Evolutionary conservation across 2,797 vertebrate genomes (phyloP).

Genomic region (Coregonus sp.): DNA sequence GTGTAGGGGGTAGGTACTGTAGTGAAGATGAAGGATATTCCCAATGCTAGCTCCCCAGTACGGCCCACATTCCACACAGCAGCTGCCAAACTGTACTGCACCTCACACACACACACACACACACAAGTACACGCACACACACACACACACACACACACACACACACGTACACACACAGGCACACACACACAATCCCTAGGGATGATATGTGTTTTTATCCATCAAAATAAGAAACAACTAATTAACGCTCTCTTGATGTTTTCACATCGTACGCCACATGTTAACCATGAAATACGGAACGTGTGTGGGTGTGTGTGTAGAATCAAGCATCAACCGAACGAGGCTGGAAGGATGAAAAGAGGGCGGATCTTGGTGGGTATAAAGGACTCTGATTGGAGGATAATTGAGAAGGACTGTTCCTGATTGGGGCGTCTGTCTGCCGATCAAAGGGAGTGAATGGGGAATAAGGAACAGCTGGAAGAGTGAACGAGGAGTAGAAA

Average conservation of each 20-base stretch:
- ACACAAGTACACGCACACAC: too few relatives aligned
- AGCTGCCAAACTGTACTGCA: not conserved
- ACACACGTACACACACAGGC: not conserved
- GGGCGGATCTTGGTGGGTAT: not conserved
- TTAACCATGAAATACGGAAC: not conserved
- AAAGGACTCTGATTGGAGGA: not conserved
- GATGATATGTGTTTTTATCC: not conserved
- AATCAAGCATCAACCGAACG: too few relatives aligned
- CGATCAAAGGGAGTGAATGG: not conserved
- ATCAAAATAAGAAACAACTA: not conserved
- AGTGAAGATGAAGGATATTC: too few relatives aligned
- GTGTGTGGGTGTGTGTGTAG: too few relatives aligned
- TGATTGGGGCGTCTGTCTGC: not conserved
- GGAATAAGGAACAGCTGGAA: not conserved
- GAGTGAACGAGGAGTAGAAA: too few relatives aligned
- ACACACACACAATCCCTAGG: not conserved
- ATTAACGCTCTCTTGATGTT: not conserved
- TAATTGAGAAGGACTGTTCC: not conserved
- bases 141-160: not conserved
- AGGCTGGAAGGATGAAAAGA: not conserved
- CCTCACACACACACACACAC: conserved; percentile 14
- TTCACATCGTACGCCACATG: not conserved
- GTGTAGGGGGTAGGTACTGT: too few relatives aligned
- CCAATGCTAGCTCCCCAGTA: too few relatives aligned
- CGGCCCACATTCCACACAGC: not conserved